phyloP scores from a whole-genome alignment of 2,797 vertebrate species.

The Philypnodon macrostomus region DNA sequence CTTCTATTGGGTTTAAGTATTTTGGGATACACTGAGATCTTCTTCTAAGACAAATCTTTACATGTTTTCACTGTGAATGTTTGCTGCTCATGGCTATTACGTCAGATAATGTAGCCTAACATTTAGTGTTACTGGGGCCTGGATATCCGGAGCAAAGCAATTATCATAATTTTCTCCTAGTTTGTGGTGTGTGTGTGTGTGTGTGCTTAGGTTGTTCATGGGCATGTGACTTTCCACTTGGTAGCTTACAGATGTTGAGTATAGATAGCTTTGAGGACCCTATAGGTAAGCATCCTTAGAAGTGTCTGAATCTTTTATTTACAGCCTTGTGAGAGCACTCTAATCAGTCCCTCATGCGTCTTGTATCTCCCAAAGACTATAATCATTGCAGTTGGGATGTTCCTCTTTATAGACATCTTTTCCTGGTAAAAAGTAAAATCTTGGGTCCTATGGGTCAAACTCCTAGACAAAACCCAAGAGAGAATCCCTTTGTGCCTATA shows the following conservation, averaged over 20 bases:
- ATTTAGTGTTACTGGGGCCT: constrained; percentile 52
- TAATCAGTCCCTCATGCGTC: constrained; percentile 39
- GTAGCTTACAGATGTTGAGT: constrained; percentile 30
- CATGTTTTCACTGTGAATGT: constrained; percentile 10
- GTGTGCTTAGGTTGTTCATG: constrained; percentile 27
- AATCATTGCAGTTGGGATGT: constrained; percentile 35
- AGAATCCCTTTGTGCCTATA: constrained; percentile 65
- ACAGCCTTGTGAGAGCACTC: constrained; percentile 12
- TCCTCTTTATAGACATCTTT: constrained; percentile 18
- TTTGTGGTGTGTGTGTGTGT: constrained; percentile 53
- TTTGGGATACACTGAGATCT: too few species aligned
- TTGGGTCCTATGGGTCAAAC: too few species aligned
- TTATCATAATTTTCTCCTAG: constrained; percentile 74
- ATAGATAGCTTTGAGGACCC: constrained; percentile 15
- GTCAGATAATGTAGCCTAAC: constrained; percentile 50
- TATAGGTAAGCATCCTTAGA: constrained; percentile 4
- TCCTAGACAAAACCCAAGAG: too few species aligned
- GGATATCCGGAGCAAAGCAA: constrained; percentile 72
- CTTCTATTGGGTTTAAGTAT: constrained; percentile 56
- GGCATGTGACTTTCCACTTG: constrained; percentile 69
- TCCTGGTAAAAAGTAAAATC: constrained; percentile 34
- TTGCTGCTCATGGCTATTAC: constrained; percentile 27
- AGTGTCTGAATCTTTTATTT: constrained; percentile 19
- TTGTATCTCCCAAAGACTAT: constrained; percentile 39
- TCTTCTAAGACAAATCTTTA: neutral